A percentile compares a stretch with the other conserved stretches of the same genome.
phyloP scores from a whole-genome alignment of 2,797 vertebrate species.

The Enteromius treurensis region DNA sequence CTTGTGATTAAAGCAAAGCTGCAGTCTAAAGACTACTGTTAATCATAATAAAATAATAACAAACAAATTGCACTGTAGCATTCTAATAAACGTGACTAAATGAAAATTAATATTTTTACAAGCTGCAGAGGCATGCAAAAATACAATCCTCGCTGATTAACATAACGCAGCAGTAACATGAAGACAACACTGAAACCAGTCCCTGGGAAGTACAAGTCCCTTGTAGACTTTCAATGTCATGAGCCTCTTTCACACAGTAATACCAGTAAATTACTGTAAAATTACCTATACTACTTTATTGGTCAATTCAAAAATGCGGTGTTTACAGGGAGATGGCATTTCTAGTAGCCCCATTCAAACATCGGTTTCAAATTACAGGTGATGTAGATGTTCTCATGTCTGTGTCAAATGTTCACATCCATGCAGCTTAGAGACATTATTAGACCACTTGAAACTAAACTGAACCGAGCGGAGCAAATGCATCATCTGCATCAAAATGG shows the following conservation, averaged over 20 bases:
- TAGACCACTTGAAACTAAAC: no score
- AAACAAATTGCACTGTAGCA: neutral
- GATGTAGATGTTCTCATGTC: no score
- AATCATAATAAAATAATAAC: neutral
- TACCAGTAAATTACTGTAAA: no score
- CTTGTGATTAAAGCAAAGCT: neutral
- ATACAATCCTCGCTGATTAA: neutral
- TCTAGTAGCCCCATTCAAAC: no score
- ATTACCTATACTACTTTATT: no score
- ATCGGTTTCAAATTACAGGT: no score
- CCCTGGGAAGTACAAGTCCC: neutral
- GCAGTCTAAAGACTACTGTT: neutral
- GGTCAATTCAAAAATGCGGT: no score
- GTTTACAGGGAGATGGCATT: no score
- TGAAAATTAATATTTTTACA: neutral
- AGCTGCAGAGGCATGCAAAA: neutral
- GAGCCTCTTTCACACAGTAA: neutral
- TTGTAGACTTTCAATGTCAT: neutral
- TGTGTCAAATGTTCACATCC: no score
- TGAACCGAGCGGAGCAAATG: no score
- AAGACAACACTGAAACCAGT: neutral
- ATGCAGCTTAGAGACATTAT: no score
- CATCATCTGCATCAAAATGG: no score
- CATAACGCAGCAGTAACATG: neutral
- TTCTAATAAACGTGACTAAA: neutral